phyloP scores from a whole-genome alignment of 2,797 vertebrate species.

The Hoplostethus atlanticus region DNA sequence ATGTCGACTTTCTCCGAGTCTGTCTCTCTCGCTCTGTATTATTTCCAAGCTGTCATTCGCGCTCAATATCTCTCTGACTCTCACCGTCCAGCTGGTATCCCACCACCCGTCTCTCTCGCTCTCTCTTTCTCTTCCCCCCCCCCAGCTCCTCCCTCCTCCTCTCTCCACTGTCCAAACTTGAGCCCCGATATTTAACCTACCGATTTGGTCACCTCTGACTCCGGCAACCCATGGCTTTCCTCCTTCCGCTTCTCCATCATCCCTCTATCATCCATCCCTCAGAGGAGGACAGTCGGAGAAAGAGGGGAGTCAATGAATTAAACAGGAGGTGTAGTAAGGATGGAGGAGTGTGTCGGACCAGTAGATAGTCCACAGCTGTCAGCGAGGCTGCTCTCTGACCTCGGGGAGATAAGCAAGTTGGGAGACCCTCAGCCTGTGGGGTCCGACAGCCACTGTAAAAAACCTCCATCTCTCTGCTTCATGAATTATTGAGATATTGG shows the following conservation, averaged over 20 bases:
- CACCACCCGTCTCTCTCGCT: neutral
- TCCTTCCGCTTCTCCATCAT: constrained; percentile 71
- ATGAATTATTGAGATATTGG: constrained; percentile 93
- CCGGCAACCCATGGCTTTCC: constrained; percentile 63
- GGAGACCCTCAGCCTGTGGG: constrained; percentile 78
- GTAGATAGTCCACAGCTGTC: constrained; percentile 75
- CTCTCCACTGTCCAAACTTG: constrained; percentile 10
- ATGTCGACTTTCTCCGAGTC: constrained; percentile 30
- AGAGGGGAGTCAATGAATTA: constrained; percentile 74
- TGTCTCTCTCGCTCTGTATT: constrained; percentile 7
- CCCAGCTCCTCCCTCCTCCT: constrained; percentile 12
- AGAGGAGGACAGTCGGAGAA: constrained; percentile 52
- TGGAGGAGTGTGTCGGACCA: constrained; percentile 71
- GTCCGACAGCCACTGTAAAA: constrained; percentile 68
- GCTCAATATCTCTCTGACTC: constrained; percentile 7
- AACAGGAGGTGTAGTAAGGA: constrained; percentile 73
- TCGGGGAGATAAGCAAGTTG: constrained; percentile 77
- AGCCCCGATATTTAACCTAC: constrained; percentile 72
- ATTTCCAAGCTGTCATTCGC: neutral
- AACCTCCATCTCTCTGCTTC: constrained; percentile 78
- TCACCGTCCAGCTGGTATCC: neutral
- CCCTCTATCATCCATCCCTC: constrained; percentile 64
- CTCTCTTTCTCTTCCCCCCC: constrained; percentile 4
- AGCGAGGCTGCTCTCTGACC: constrained; percentile 76
- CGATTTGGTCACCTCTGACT: constrained; percentile 70